Base-by-base conservation (phyloP, 2,888 invertebrate genomes). In the Cerceris rybyensis region DNA sequence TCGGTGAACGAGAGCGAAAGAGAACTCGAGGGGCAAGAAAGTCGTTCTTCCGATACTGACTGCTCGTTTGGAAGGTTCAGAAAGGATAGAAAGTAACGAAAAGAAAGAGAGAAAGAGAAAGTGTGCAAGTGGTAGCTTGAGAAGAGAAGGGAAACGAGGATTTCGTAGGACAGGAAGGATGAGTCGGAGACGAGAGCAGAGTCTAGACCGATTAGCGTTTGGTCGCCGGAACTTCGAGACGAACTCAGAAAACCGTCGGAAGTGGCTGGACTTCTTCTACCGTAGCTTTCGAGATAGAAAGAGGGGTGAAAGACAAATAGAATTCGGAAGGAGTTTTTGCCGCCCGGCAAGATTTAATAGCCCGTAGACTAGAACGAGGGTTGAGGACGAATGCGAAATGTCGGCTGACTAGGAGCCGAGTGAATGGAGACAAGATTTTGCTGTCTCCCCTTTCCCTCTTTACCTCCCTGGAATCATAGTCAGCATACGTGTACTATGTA, bases 141-240 rank as follows among this genome's bases (percentile, higher is more conserved):
- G 28, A 59, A 54, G 54, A 46, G 72, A 72, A 66, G 75, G 67
- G 76, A 67, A 75, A 66, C 55, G 75, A 71, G 76, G 79, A 84
- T 80, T 73, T 78, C 66, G 73, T 74, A 54, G 61, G 70, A 72
- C 64, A 70, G 69, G 63, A 70, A 63, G 60, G 54, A 7, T 7
- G 41, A 60, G 39, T 43, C 58, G 52, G 71, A 41, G 70, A 17
- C 17, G 70, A 75, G 74, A 75, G 82, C 76, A 72, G 79, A 89
- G 90, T 90, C 90, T 90, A 90, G 90, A 90, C 90, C 90, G 88
- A 90, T 90, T 90, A 90, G 88, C 88, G 86, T 90, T 90, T 84
- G 87, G 87, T 86, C 82, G 86, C 81, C 87, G 89, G 87, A 88
- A 87, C 86, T 88, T 75, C 75, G 80, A 82, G 79, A 81, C 79